Conservation (phyloP, 1,140 invertebrate species). For the Leptopilina clavipes region DNA sequence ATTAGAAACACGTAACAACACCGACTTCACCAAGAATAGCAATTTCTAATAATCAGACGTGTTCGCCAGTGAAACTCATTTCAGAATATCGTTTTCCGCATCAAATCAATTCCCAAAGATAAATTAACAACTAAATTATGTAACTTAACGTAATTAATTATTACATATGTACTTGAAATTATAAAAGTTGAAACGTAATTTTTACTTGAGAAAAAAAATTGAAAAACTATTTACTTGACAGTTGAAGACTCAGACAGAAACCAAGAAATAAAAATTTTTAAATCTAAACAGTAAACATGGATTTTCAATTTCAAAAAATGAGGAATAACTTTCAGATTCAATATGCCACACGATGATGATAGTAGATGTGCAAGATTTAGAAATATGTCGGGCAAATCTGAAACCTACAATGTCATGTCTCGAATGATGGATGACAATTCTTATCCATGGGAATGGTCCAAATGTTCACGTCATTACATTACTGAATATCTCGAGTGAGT, state of each 20-base stretch:
- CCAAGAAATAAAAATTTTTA: not conserved
- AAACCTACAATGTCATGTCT: constrained; percentile 85
- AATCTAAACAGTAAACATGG: not conserved
- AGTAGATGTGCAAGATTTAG: constrained; percentile 79
- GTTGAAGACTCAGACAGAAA: no score
- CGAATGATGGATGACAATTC: constrained; percentile 87
- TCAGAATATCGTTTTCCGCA: no score
- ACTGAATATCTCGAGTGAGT: constrained; percentile 93
- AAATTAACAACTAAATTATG: no score
- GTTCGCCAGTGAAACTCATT: no score
- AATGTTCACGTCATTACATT: constrained; percentile 88
- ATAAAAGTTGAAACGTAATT: no score
- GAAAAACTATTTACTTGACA: no score
- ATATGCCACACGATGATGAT: constrained; percentile 94
- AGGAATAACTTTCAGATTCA: constrained; percentile 78
- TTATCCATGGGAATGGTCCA: constrained; percentile 93
- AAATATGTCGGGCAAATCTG: constrained; percentile 61
- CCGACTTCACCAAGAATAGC: not conserved
- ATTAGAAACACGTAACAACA: not conserved
- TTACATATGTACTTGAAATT: no score
- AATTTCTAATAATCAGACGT: not conserved
- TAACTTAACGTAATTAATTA: no score
- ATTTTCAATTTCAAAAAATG: not conserved
- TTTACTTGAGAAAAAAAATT: no score
- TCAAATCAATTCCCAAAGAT: no score